A percentile compares a stretch with the other conserved stretches of the same genome.
Evolutionary conservation across 1,140 invertebrate species (phyloP).

Genomic region (Coboldia fuscipes): DNA sequence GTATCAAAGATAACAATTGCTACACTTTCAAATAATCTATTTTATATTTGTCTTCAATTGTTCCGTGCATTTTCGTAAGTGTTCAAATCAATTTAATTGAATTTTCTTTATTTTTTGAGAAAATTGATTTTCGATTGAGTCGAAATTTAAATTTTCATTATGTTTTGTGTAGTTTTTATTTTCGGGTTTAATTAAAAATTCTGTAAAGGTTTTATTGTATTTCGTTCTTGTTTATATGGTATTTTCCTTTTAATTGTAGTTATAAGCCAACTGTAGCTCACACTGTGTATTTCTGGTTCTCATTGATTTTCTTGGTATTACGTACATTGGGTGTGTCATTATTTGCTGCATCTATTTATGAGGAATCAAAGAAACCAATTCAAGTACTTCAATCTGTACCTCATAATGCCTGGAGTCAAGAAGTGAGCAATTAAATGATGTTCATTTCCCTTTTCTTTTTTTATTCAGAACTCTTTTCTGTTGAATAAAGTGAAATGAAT

Average conservation of each 20-base stretch:
- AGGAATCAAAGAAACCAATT: constrained; percentile 32
- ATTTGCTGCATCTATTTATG: constrained; percentile 33
- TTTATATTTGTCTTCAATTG: constrained; percentile 19
- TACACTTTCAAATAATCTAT: constrained; percentile 19
- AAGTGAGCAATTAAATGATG: constrained; percentile 19
- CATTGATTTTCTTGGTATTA: constrained; percentile 32
- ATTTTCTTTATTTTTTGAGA: too few species aligned
- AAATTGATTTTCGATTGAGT: too few species aligned
- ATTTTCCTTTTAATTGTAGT: too few species aligned
- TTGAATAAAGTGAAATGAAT: background rate
- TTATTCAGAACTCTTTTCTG: background rate
- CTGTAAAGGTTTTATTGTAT: too few species aligned
- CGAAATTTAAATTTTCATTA: too few species aligned
- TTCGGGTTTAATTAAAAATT: too few species aligned
- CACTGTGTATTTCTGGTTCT: constrained; percentile 33
- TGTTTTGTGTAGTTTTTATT: too few species aligned
- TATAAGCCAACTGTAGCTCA: too few species aligned
- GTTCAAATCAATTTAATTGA: too few species aligned
- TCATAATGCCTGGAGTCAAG: constrained; percentile 27
- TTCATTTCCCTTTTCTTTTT: background rate
- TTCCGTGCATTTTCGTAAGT: too few species aligned
- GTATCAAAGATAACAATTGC: constrained; percentile 19
- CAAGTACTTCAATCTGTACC: constrained; percentile 30
- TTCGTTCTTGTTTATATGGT: too few species aligned
- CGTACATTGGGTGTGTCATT: constrained; percentile 31